Percentiles rank a stretch among this genome's conserved stretches.
Evolutionary conservation across 2,888 invertebrate species (phyloP).

Genomic region (Mantis religiosa): DNA sequence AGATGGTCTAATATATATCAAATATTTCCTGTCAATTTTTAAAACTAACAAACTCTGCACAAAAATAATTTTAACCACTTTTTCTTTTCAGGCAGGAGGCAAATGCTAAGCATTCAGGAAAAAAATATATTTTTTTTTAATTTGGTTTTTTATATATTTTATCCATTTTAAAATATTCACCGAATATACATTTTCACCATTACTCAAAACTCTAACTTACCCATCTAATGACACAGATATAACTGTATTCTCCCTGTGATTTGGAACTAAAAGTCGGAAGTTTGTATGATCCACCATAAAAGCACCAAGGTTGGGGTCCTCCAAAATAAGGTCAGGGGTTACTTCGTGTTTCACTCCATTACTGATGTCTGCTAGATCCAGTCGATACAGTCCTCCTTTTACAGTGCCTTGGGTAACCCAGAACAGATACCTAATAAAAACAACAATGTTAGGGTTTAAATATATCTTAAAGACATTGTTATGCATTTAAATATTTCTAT

Average conservation of each 20-base stretch:
- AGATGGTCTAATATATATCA: too few relatives aligned
- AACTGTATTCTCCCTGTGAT: slow-evolving; percentile 70
- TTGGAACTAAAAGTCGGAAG: slow-evolving; percentile 72
- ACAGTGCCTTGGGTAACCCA: slow-evolving; percentile 58
- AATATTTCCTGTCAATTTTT: too few relatives aligned
- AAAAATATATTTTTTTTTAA: too few relatives aligned
- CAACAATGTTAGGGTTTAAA: neutral
- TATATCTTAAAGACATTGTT: too few relatives aligned
- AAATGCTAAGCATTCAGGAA: too few relatives aligned
- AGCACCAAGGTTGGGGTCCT: slow-evolving; percentile 66
- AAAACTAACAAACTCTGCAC: too few relatives aligned
- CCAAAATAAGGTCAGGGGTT: slow-evolving; percentile 60
- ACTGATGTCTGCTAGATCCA: slow-evolving; percentile 72
- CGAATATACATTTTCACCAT: neutral
- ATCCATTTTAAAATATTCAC: too few relatives aligned
- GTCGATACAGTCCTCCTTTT: slow-evolving; percentile 66
- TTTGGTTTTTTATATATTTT: too few relatives aligned
- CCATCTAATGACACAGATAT: slow-evolving; percentile 79
- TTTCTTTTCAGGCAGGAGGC: too few relatives aligned
- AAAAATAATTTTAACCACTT: too few relatives aligned
- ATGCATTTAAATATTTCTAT: too few relatives aligned
- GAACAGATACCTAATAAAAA: slow-evolving; percentile 64
- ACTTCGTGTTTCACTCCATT: slow-evolving; percentile 69
- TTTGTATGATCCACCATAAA: slow-evolving; percentile 80
- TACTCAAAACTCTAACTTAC: slow-evolving; percentile 44